These are phyloP conservation scores for Dicyrtoma fusca DNA, from an alignment of 2,888 invertebrate species.

Conservation along the genomic window DNA sequence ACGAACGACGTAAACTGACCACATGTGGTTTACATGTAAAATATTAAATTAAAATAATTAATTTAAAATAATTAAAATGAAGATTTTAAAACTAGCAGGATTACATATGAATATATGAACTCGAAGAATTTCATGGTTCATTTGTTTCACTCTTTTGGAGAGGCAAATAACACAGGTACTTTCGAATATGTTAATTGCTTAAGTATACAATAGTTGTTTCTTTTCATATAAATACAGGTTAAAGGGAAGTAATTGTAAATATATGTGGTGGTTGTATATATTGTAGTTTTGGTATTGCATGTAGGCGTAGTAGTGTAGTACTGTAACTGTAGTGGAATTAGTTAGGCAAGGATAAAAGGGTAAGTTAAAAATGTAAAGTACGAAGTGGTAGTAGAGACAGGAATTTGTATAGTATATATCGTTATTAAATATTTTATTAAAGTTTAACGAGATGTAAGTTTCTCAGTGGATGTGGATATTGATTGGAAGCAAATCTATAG, in stretches of 20 bases:
- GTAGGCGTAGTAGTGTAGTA: no score
- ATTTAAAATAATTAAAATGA: no score
- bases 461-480: constrained; percentile 21
- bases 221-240: background rate
- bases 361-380: no score
- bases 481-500: constrained; percentile 43
- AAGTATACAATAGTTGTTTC: constrained; percentile 5
- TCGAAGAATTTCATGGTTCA: background rate
- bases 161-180: constrained; percentile 38
- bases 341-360: no score
- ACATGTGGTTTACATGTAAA: background rate
- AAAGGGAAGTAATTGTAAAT: background rate
- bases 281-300: no score
- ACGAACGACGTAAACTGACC: no score
- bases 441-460: constrained; percentile 28
- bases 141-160: constrained; percentile 6
- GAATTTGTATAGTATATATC: no score
- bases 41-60: constrained; percentile 6
- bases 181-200: constrained; percentile 16
- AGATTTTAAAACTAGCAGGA: background rate
- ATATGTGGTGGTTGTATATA: no score
- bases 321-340: no score
- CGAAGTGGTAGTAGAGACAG: no score
- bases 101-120: background rate
- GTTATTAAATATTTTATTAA: background rate